Evolutionary conservation across 2,888 invertebrate genomes (phyloP).

Genomic region (Hydraecia micacea): DNA sequence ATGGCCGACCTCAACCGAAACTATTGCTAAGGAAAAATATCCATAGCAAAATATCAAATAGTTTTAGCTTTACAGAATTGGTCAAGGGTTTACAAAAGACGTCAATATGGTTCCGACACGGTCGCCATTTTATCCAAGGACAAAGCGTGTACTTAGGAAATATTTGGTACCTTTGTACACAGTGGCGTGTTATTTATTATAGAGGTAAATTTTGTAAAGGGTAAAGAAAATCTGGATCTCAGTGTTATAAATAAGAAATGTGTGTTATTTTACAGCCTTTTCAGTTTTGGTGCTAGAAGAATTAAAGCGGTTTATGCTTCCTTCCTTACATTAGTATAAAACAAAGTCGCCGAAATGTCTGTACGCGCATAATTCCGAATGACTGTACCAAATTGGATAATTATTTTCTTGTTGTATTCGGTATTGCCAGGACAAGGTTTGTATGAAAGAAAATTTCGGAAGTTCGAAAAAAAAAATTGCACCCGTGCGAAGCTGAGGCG

Average conservation of each 20-base stretch:
- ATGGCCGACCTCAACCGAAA: constrained; percentile 32
- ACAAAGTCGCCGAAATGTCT: no score
- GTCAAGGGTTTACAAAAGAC: constrained; percentile 48
- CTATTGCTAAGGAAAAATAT: constrained; percentile 32
- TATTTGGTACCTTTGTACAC: constrained; percentile 31
- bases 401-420: no score
- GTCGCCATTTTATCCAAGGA: constrained; percentile 26
- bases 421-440: no score
- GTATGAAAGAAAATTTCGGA: no score
- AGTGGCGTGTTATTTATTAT: constrained; percentile 2
- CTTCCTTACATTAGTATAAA: no score
- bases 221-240: neutral
- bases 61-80: constrained; percentile 38
- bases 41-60: constrained; percentile 30
- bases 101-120: constrained; percentile 28
- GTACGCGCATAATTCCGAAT: no score
- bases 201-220: neutral
- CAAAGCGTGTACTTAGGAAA: constrained; percentile 17
- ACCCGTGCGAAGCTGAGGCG: no score
- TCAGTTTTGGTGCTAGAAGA: no score
- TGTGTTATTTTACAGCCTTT: neutral
- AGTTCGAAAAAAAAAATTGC: no score
- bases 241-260: neutral
- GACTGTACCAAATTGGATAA: no score
- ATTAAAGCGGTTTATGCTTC: neutral